Evolutionary conservation across 1,140 invertebrate species (phyloP).

Genomic region (Saccostrea cuccullata): DNA sequence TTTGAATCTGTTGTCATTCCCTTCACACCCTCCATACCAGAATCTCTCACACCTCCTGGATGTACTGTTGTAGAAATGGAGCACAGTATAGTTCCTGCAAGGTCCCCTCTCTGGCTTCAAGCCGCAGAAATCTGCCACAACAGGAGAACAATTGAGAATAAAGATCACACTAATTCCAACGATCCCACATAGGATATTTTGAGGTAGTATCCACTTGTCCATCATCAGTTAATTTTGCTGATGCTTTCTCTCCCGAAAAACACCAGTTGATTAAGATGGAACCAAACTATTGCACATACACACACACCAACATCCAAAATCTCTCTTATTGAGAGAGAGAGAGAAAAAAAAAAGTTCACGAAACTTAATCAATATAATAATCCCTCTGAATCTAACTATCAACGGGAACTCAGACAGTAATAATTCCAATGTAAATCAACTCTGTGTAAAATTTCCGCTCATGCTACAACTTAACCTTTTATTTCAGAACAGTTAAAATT

Average conservation of each 20-base stretch:
- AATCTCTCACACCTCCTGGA: slow-evolving; percentile 91
- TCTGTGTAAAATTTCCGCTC: slow-evolving; percentile 25
- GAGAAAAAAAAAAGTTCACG: background rate
- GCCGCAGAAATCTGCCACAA: slow-evolving; percentile 79
- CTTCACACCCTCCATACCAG: slow-evolving; percentile 95
- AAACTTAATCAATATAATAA: slow-evolving; percentile 35
- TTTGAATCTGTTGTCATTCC: slow-evolving; percentile 87
- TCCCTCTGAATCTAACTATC: slow-evolving; percentile 12
- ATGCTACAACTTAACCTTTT: background rate
- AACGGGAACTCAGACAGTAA: slow-evolving; percentile 10
- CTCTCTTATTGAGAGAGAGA: slow-evolving; percentile 10
- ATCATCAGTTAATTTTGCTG: background rate
- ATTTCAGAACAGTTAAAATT: slow-evolving; percentile 17
- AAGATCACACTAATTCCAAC: slow-evolving; percentile 1
- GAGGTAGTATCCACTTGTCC: slow-evolving; percentile 24
- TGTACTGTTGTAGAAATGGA: slow-evolving; percentile 90
- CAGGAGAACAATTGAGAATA: slow-evolving; percentile 7
- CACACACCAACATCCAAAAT: slow-evolving; percentile 13
- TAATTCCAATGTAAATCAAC: slow-evolving; percentile 19
- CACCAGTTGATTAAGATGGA: background rate
- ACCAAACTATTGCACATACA: background rate
- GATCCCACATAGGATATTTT: slow-evolving; percentile 22
- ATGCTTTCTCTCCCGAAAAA: background rate
- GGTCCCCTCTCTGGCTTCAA: slow-evolving; percentile 89
- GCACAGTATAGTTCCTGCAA: slow-evolving; percentile 86